phyloP scores from a whole-genome alignment of 1,140 invertebrate species.

The Drosophila neocordata region DNA sequence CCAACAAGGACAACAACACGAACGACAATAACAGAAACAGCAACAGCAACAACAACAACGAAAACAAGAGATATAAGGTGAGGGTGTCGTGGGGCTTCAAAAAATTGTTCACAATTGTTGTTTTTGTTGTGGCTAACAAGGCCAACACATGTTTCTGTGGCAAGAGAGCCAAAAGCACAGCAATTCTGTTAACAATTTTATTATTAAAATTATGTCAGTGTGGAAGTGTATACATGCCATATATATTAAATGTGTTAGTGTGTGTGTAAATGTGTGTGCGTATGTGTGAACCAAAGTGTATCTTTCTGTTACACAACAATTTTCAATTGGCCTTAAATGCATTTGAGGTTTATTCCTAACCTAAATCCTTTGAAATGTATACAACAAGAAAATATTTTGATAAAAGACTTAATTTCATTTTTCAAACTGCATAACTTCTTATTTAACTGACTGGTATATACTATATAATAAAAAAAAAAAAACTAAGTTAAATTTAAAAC shows the following conservation, averaged over 20 bases:
- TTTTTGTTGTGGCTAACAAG: conserved; percentile 55
- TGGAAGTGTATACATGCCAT: conserved; percentile 28
- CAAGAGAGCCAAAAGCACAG: conserved; percentile 58
- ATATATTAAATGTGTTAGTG: neutral
- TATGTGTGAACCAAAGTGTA: neutral
- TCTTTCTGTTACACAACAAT: neutral
- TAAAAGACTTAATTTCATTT: neutral
- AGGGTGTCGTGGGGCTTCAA: conserved; percentile 54
- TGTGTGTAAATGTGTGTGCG: neutral
- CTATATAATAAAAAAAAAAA: no score
- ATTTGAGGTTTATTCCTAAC: conserved; percentile 46
- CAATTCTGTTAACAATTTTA: conserved; percentile 81
- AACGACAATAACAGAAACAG: conserved; percentile 37
- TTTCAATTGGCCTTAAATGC: conserved; percentile 30
- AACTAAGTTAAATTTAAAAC: no score
- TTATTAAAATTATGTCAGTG: conserved; percentile 71
- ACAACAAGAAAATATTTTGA: neutral
- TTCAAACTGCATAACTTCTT: no score
- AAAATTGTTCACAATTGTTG: conserved; percentile 23
- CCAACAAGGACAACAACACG: conserved; percentile 48
- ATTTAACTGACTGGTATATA: no score
- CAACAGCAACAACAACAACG: conserved; percentile 31
- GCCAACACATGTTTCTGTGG: conserved; percentile 74
- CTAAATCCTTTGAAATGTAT: neutral
- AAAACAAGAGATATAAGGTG: conserved; percentile 48